phyloP scores from a whole-genome alignment of 2,888 invertebrate genomes.

The Thymelicus sylvestris region DNA sequence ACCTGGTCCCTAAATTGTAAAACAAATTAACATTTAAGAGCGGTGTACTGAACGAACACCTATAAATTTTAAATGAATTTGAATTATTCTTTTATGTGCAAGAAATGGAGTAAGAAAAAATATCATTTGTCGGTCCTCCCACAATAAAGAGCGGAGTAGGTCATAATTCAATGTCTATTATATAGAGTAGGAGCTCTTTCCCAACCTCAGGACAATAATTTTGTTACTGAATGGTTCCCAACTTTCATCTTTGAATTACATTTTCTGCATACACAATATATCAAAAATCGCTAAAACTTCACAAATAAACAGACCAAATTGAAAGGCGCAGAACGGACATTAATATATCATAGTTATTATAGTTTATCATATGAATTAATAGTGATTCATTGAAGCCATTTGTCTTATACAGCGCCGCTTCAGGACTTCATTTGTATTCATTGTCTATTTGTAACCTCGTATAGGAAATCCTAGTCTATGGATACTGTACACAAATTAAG shows the following conservation, averaged over 20 bases:
- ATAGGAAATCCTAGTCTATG: no score
- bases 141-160: conserved; percentile 29
- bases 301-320: no score
- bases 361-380: no score
- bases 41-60: conserved; percentile 44
- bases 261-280: conserved; percentile 19
- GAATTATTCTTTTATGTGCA: conserved; percentile 9
- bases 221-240: conserved; percentile 28
- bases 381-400: no score
- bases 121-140: conserved; percentile 24
- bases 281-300: not conserved
- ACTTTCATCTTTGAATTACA: conserved; percentile 28
- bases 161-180: conserved; percentile 37
- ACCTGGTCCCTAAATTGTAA: not conserved
- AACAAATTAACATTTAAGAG: conserved; percentile 30
- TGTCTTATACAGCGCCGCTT: no score
- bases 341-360: no score
- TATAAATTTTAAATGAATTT: conserved; percentile 4
- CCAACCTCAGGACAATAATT: conserved; percentile 36
- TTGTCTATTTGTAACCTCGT: no score
- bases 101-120: conserved; percentile 20
- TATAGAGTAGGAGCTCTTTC: conserved; percentile 34
- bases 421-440: no score
- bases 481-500: no score
- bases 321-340: no score